Evolutionary conservation across 2,113 vertebrate species (phyloP).

Genomic region (Galeopterus variegatus): DNA sequence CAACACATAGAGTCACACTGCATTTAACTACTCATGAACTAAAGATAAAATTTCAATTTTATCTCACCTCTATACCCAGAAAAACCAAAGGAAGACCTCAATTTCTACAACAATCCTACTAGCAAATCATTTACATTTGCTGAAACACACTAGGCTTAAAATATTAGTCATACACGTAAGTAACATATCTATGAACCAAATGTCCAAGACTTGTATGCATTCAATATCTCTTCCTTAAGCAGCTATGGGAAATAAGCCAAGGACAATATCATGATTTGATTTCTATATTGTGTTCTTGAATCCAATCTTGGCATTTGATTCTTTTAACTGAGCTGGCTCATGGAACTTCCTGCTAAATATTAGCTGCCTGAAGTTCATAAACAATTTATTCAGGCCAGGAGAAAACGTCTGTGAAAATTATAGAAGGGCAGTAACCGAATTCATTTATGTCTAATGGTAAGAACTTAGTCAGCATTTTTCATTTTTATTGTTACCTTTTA

Average conservation of each 20-base stretch:
- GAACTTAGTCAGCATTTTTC: background rate
- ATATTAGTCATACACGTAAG: background rate
- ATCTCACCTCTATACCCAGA: background rate
- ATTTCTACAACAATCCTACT: background rate
- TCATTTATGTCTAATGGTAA: background rate
- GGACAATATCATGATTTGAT: background rate
- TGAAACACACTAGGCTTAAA: background rate
- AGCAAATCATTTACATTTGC: background rate
- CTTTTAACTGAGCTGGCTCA: conserved; percentile 17
- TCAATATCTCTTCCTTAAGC: background rate
- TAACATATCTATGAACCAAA: background rate
- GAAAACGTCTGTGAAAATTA: conserved; percentile 40
- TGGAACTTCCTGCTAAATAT: conserved; percentile 9
- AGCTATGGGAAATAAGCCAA: background rate
- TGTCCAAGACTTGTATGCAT: background rate
- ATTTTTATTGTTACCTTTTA: background rate
- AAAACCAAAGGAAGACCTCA: background rate
- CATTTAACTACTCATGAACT: background rate
- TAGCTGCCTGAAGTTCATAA: conserved; percentile 41
- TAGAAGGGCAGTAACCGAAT: background rate
- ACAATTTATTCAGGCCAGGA: background rate
- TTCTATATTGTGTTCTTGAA: background rate
- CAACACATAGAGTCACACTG: background rate
- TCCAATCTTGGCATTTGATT: background rate
- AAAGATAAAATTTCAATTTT: background rate